Conservation (phyloP, 2,888 invertebrate genomes). For the Drosophila phalerata region DNA sequence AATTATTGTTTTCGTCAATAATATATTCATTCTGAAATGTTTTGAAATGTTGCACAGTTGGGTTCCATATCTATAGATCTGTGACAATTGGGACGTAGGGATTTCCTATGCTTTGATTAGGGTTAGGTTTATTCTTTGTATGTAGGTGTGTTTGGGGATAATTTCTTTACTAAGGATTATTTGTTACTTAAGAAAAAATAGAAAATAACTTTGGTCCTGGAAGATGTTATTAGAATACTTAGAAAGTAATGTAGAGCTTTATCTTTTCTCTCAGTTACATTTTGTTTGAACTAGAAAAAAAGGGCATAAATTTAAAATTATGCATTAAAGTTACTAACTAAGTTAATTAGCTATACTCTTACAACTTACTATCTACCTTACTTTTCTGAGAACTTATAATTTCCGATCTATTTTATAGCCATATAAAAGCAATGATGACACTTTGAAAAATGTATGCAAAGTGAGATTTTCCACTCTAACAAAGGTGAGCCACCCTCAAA, state of each 20-base stretch:
- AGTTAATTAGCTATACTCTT: background rate
- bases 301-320: no score
- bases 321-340: no score
- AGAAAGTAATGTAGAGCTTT: no score
- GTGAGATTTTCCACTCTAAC: background rate
- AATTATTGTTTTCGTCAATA: conserved; percentile 72
- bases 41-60: conserved; percentile 53
- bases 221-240: no score
- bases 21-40: conserved; percentile 37
- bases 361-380: background rate
- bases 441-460: conserved; percentile 14
- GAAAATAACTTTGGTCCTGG: no score
- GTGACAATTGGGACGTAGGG: conserved; percentile 29
- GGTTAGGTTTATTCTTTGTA: background rate
- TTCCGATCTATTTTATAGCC: background rate
- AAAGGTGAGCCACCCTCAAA: conserved; percentile 12
- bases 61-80: conserved; percentile 26
- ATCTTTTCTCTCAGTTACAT: no score
- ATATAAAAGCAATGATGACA: background rate
- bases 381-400: background rate
- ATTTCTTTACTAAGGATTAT: background rate
- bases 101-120: background rate
- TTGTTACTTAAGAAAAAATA: no score
- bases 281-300: no score
- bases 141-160: background rate